Conservation (phyloP, 2,888 invertebrate genomes). For the Gerris lacustris region DNA sequence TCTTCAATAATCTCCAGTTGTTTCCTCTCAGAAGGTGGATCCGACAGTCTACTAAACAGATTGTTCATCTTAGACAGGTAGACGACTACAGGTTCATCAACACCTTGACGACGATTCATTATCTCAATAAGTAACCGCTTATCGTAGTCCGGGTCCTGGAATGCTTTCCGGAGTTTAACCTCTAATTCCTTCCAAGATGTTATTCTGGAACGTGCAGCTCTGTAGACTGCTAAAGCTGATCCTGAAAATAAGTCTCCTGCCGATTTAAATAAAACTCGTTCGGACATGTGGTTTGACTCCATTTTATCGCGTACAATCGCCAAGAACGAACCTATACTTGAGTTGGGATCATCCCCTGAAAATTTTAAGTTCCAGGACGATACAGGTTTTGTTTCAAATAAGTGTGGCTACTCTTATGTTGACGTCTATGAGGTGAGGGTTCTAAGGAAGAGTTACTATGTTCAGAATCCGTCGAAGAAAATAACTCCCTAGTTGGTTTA, state of each 20-base stretch:
- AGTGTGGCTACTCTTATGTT: too few relatives aligned
- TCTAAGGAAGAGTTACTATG: too few relatives aligned
- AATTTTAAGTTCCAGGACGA: slow-evolving; percentile 7
- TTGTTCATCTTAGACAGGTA: slow-evolving; percentile 15
- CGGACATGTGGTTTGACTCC: neutral
- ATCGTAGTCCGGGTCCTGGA: slow-evolving; percentile 4
- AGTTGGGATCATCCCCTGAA: slow-evolving; percentile 4
- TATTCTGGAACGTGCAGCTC: neutral
- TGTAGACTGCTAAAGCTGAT: slow-evolving; percentile 4
- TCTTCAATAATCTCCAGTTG: neutral
- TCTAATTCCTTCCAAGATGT: slow-evolving; percentile 8
- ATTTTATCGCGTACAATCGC: neutral
- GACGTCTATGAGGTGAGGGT: too few relatives aligned
- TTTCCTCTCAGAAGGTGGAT: neutral
- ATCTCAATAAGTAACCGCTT: slow-evolving; percentile 8
- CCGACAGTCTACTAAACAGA: neutral
- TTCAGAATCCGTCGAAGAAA: too few relatives aligned
- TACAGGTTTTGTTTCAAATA: neutral
- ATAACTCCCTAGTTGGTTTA: too few relatives aligned
- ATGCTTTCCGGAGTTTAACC: neutral
- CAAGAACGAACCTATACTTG: slow-evolving; percentile 9
- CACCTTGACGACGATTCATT: slow-evolving; percentile 8
- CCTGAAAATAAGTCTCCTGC: slow-evolving; percentile 2
- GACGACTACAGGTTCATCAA: slow-evolving; percentile 12
- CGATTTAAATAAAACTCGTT: neutral